Base-by-base conservation (phyloP, 2,797 vertebrate genomes). In the Acridotheres tristis region DNA sequence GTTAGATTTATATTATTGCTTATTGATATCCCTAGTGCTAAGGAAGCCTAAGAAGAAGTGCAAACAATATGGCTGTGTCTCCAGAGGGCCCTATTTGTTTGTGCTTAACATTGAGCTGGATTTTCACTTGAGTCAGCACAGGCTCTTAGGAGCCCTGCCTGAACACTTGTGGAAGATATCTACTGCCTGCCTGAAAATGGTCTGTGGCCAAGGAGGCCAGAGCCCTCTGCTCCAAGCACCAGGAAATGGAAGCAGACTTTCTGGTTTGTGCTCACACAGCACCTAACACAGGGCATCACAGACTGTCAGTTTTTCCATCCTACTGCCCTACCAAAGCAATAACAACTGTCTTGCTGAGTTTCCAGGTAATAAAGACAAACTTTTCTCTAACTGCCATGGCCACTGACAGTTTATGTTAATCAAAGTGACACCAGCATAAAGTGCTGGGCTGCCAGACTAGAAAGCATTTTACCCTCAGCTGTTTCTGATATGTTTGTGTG, bases 401-500 rank as follows among this genome's bases (percentile, higher is more conserved):
- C 83, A 62, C 69, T 27, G 50, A 82, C 45, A 87, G 86, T 89
- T 95, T 85, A 87, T 54, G 34, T 94, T 93, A 73, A 89, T 85
- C 67, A 63, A 63, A 69, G 81, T 71, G 71, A 91, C 77, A 88
- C 74, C 16, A 75, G 16, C 29, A 45, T 34, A 85, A 87, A 90
- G 74, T 75, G 74, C 83, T 45, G 50, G 32, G 21, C 74, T 94
- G 90, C 74, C 57, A 57, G 83, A 86, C 42, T 34, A 50, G 81
- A 93, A 97, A 93, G 80, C 74, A 43, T 90, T 94, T 94, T 82
- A 77, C 27, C 45, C 25, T 85, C 42, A 77, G 29, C 78, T 88
- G 86, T 89, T 87, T 54, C 90, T 95, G 92, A 93, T 29, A 43
- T 95, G 92, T 95, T 95, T 96, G 84, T 85, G 57, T 95, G 78